phyloP scores from a whole-genome alignment of 2,797 vertebrate genomes.

The Lagothrix lagotricha region DNA sequence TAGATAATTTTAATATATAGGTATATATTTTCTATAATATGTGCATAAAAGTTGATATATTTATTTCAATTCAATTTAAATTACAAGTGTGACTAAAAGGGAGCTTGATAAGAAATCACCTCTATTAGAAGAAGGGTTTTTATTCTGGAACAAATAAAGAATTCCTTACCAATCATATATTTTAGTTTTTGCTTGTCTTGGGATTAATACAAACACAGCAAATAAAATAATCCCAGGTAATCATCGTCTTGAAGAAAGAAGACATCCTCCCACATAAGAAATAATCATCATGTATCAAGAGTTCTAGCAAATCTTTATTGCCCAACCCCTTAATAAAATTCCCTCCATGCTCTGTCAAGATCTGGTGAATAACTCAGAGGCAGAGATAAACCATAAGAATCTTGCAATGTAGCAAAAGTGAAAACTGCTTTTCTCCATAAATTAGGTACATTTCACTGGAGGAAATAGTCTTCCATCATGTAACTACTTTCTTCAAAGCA shows the following conservation, averaged over 20 bases:
- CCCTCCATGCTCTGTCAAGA: constrained; percentile 55
- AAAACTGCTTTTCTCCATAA: constrained; percentile 55
- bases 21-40: background rate
- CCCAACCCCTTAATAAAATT: constrained; percentile 63
- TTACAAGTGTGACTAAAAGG: background rate
- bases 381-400: constrained; percentile 52
- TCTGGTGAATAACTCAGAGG: constrained; percentile 59
- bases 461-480: background rate
- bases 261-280: background rate
- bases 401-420: constrained; percentile 46
- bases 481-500: background rate
- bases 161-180: background rate
- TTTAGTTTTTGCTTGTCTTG: background rate
- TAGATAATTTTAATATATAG: background rate
- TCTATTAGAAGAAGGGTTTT: background rate
- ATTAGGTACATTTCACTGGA: constrained; percentile 38
- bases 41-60: background rate
- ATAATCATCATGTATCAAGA: constrained; percentile 43
- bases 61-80: constrained; percentile 21
- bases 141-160: constrained; percentile 35
- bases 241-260: constrained; percentile 29
- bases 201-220: background rate
- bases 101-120: background rate
- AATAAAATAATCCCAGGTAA: constrained; percentile 1
- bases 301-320: constrained; percentile 57